phyloP scores from a whole-genome alignment of 2,797 vertebrate species.

The Micropoecilia bifurca region DNA sequence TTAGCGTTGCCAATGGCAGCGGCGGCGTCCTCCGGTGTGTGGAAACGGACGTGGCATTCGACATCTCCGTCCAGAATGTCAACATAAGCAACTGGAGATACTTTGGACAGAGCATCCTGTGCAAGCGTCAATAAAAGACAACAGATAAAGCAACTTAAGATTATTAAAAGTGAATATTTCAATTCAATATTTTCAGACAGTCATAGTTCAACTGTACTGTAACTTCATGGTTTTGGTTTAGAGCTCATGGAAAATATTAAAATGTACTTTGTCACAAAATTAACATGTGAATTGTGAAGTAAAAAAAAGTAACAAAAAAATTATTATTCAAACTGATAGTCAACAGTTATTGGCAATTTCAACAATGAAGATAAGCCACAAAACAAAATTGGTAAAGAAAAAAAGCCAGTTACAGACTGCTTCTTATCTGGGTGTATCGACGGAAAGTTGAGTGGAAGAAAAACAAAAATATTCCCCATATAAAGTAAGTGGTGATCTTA shows the following conservation, averaged over 20 bases:
- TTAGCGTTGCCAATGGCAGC: conserved; percentile 71
- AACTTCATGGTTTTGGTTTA: neutral
- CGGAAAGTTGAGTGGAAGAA: conserved; percentile 6
- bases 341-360: neutral
- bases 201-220: neutral
- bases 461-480: neutral
- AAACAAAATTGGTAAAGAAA: neutral
- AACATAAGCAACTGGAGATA: conserved; percentile 90
- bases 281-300: neutral
- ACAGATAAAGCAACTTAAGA: neutral
- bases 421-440: neutral
- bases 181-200: neutral
- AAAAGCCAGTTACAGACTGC: neutral
- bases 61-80: conserved; percentile 92
- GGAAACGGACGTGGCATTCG: conserved; percentile 90
- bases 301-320: neutral
- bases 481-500: neutral
- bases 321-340: neutral
- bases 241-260: neutral
- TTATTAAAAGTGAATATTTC: neutral
- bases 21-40: conserved; percentile 86
- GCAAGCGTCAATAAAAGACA: neutral
- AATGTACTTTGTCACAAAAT: neutral
- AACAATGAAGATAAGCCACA: neutral
- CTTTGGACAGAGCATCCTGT: conserved; percentile 85